Evolutionary conservation across 2,113 vertebrate genomes (phyloP), one percentile per base, ranked within the genome.

Genomic region (Thomomys bottae): DNA sequence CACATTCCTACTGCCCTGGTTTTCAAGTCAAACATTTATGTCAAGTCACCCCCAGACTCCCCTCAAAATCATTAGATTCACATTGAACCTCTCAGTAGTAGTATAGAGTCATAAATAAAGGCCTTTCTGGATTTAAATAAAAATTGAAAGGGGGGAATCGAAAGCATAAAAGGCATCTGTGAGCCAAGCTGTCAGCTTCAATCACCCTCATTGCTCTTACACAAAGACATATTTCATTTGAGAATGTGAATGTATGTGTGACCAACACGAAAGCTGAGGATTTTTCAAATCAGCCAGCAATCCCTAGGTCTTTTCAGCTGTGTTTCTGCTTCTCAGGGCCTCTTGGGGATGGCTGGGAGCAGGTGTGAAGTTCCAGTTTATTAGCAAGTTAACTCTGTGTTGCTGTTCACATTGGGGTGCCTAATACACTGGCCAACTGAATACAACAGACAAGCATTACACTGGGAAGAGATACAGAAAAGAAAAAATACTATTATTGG

Each of bases 291-390:
- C 93, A 94, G 67, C 92, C 88, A 81, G 83, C 70, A 73, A 88
- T 85, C 78, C 67, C 68, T 20, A 21, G 84, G 84, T 88, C 64
- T 57, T 80, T 95, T 95, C 91, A 96, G 82, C 81, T 96, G 77
- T 95, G 90, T 92, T 95, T 94, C 88, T 81, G 73, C 87, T 93
- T 85, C 86, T 32, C 57, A 57, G 71, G 42, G 88, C 75, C 94
- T 94, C 95, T 57, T 57, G 84, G 96, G 93, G 63, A 86, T 59
- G 10, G 71, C n/a, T 57, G 93, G 89, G 89, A 95, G 95, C 92
- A 97, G 96, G 95, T 96, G 94, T 93, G 91, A 95, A 91, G 75
- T 93, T 95, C 94, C 94, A 96, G 89, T 96, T 96, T 96, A 97
- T 96, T 97, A 97, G 92, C 90, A 72, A 95, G 87, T 94, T 91